These are phyloP conservation scores for Aleadryas rufinucha DNA, from an alignment of 2,113 vertebrate species.

Conservation along the genomic window DNA sequence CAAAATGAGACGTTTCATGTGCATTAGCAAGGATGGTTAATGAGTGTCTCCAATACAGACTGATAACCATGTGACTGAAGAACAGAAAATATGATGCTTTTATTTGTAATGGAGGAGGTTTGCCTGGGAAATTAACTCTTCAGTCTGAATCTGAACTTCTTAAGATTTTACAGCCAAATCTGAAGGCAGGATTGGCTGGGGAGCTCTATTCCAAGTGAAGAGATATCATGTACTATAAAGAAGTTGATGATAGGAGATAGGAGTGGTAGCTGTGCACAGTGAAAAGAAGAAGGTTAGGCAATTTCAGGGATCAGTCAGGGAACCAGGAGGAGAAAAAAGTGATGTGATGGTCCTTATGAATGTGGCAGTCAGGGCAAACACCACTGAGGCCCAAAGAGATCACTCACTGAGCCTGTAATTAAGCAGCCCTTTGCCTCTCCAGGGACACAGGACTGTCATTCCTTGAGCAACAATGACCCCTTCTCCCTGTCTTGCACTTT, in stretches of 20 bases:
- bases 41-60: not conserved
- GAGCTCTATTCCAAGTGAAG: not conserved
- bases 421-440: not conserved
- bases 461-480: not conserved
- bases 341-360: not conserved
- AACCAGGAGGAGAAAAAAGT: not conserved
- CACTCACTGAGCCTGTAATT: not conserved
- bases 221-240: not conserved
- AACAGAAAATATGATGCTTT: not conserved
- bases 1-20: not conserved
- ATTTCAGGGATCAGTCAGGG: not conserved
- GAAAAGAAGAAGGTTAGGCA: not conserved
- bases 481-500: not conserved
- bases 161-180: not conserved
- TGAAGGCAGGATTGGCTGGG: not conserved
- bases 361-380: not conserved
- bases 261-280: not conserved
- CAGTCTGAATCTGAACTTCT: not conserved
- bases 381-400: not conserved
- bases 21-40: not conserved
- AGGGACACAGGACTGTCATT: fast-evolving
- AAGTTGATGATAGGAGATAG: not conserved
- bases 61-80: not conserved
- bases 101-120: not conserved
- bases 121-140: not conserved